These are phyloP conservation scores for Saturnia pavonia DNA, from an alignment of 2,888 invertebrate species.

Conservation along the genomic window DNA sequence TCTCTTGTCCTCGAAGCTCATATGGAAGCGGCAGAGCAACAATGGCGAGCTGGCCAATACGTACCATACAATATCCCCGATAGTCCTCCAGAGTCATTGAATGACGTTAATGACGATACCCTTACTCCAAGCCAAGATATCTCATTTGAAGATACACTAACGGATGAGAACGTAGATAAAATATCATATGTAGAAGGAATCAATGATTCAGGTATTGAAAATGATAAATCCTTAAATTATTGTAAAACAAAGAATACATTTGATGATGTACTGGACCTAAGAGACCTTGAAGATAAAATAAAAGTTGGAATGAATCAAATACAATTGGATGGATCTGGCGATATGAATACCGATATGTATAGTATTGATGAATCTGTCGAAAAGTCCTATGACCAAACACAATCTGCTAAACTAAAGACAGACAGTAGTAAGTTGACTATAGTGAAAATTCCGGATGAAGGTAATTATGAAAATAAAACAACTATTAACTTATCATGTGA, in stretches of 20 bases:
- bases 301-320: neutral
- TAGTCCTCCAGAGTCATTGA: constrained; percentile 42
- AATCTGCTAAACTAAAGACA: neutral
- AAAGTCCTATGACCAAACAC: neutral
- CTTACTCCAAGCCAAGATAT: constrained; percentile 54
- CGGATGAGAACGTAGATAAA: constrained; percentile 41
- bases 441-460: neutral
- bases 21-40: constrained; percentile 62
- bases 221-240: constrained; percentile 37
- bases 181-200: constrained; percentile 26
- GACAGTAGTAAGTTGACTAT: neutral
- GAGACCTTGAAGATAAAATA: neutral
- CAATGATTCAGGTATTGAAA: constrained; percentile 42
- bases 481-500: neutral
- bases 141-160: constrained; percentile 63
- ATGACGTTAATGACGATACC: constrained; percentile 57
- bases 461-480: neutral
- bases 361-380: neutral
- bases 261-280: neutral
- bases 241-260: constrained; percentile 24
- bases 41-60: constrained; percentile 55
- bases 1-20: constrained; percentile 66
- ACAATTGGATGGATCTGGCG: neutral
- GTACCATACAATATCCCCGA: constrained; percentile 39
- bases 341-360: neutral